Base-by-base conservation (phyloP, 2,888 invertebrate genomes). In the Rhopalosiphum nymphaeae region DNA sequence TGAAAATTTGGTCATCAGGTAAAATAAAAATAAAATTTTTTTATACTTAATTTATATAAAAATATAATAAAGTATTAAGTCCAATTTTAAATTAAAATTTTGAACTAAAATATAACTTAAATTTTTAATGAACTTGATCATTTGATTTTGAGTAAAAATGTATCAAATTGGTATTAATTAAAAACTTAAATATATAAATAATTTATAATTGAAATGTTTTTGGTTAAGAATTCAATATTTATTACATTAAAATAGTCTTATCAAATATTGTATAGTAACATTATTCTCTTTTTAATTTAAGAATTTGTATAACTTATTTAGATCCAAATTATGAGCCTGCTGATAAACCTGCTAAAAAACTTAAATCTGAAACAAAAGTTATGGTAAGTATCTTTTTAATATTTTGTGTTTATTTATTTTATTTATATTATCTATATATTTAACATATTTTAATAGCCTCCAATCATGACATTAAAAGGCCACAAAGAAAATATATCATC, bases 401-500 rank as follows among this genome's bases (percentile, higher is more conserved):
- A 42, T 89, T 44, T 78, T 67, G 44, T 46, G 9, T 46, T 46
- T 46, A 46, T 46, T 46, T 46, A 46, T 46, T 7, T 84, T 89
- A 0, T 67, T 56, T 36, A 67, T 78, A 95, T 42, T 26, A 86
- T 21, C 78, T 95, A 56, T 95, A 96, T 0, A 46, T 93, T 13
- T 42, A 44, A 53, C n/a, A 13, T 91, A 91, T 61, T 92, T 94
- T 49, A 96, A 0, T 95, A 98, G 97, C 97, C 97, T 49, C 99
- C 99, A 0, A 96, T 98, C 95, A 96, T 98, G 95, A 99, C 99
- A 3, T 96, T 99, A 95, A 98, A 98, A 96, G 99, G 99, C 0
- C 99, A 99, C 96, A 97, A 98, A 95, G 99, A 99, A 96, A 98
- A 98, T 29, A 97, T 99, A 42, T 98, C 98, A 0, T 97, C 97